Base-by-base conservation (phyloP, 1,140 invertebrate genomes). In the Drosophila tani region DNA sequence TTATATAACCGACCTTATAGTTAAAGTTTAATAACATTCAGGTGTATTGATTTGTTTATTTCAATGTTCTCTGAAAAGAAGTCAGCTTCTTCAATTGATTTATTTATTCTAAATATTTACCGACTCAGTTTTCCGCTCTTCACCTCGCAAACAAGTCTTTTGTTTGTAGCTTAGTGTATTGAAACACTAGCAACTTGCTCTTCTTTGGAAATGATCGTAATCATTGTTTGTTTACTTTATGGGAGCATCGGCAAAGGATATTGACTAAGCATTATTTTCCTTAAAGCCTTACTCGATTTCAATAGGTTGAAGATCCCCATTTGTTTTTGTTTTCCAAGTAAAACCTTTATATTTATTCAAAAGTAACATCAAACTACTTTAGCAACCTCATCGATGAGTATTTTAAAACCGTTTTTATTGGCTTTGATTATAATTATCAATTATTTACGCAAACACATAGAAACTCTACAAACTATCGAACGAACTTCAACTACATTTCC, bases 401-500 rank as follows among this genome's bases (percentile, higher is more conserved):
- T 21, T 55, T 38, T 55, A 38, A 35, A 21, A 1, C 32, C 17
- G 32, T 19, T 40, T 62, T 63, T 53, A 63, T 62, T 74, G 49
- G 32, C 27, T 69, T 57, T 1, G 21, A 57, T 57, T 40, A 63
- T 50, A 69, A 11, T 76, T 77, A 50, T 51, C 19, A 40, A 62
- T 68, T 55, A 58, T 27, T 41, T 21, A 47, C 60, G 47, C 24
- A 67, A 76, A 47, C 35, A 70, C 27, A 58, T 76, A 60, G 49
- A 69, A 77, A 68, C 32, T 43, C 35, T 67, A 55, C n/a, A 19
- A n/a, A 60, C 50, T 60, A 49, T 49, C 11, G 11, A 51, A 67
- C n/a, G n/a, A 27, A 27, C 38, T 29, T 17, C 8, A 9, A 64
- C 75, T 82, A 91, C 84, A 92, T 91, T 75, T 86, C 82, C 24